Conservation (phyloP, 2,797 vertebrate genomes). For the Valencia hispanica region DNA sequence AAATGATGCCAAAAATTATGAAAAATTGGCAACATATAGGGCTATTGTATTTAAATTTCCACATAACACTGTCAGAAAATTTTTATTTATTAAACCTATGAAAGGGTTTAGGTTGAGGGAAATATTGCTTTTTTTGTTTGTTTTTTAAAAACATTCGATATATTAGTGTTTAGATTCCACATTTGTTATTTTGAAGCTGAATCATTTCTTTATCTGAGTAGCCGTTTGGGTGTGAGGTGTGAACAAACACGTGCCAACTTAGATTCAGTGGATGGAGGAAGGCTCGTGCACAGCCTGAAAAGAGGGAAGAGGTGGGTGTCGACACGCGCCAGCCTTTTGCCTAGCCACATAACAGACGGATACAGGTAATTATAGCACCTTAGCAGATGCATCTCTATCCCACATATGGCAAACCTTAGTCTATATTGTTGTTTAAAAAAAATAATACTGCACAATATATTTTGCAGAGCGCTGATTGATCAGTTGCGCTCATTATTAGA, state of each 20-base stretch:
- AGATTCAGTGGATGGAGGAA: slow-evolving; percentile 5
- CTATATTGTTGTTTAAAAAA: not conserved
- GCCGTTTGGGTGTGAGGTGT: slow-evolving; percentile 72
- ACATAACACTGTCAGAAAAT: not conserved
- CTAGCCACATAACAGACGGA: slow-evolving; percentile 9
- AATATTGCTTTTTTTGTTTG: not conserved
- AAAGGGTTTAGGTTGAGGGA: too few species aligned
- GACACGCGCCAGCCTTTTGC: slow-evolving; percentile 57
- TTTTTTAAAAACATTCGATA: too few species aligned
- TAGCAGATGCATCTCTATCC: slow-evolving; percentile 34
- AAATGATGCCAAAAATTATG: not conserved
- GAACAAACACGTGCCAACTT: slow-evolving; percentile 71
- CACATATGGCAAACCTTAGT: not conserved
- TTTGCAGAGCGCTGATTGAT: not conserved
- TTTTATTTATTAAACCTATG: not conserved
- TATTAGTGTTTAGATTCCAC: not conserved
- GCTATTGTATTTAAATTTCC: not conserved
- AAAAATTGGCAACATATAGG: not conserved
- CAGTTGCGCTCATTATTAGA: not conserved
- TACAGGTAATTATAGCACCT: slow-evolving; percentile 13
- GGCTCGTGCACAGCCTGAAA: slow-evolving; percentile 31
- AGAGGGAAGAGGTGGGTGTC: not conserved
- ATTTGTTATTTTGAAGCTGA: slow-evolving; percentile 17
- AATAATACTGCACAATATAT: not conserved
- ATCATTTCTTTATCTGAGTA: slow-evolving; percentile 13